Base-by-base conservation (phyloP, 2,113 vertebrate species). In the Erythrocercus mccallii region DNA sequence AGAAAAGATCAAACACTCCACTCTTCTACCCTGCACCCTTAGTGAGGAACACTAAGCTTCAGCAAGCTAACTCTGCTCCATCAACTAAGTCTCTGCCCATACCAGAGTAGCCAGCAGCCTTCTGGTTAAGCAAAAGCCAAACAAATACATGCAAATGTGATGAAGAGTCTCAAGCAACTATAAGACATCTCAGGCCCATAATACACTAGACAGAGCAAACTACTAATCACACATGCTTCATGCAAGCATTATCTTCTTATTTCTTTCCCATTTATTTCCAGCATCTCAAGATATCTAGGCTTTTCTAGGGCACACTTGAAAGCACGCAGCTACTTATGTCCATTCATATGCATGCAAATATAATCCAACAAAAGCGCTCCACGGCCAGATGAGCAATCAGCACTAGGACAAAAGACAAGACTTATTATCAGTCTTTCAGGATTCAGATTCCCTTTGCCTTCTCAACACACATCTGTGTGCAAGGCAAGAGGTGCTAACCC, bases 301-400 rank as follows among this genome's bases (percentile, higher is more conserved):
- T 95, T 94, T 96, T 96, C 90, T 78, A 74, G 85, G 56, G 71
- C 72, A 83, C 64, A 94, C 82, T 90, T 86, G 90, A 90, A 92
- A 93, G 51, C 88, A 71, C 2, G 1, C 88, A 92, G 79, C 86
- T 92, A 94, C 93, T 92, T 73, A 90, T 27, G 90, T 78, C 94
- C 92, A 83, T 90, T 94, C 88, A 88, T 77, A 93, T 20, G 45
- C 69, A 94, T 81, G 85, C 51, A 94, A 93, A 92, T 72, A 94
- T 27, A 88, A 90, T 48, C 79, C 80, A 96, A 94, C 94, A 78
- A 90, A 91, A 74, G 69, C 2, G 0, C 56, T 93, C 64, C 64
- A 64, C 3, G n/a, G 82, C 42, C 90, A 95, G 71, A 90, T 90
- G 65, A 96, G 93, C 76, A 93, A 94, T 93, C 92, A 95, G 90